phyloP scores from a whole-genome alignment of 1,140 invertebrate genomes.

The Armadillidium nasatum region DNA sequence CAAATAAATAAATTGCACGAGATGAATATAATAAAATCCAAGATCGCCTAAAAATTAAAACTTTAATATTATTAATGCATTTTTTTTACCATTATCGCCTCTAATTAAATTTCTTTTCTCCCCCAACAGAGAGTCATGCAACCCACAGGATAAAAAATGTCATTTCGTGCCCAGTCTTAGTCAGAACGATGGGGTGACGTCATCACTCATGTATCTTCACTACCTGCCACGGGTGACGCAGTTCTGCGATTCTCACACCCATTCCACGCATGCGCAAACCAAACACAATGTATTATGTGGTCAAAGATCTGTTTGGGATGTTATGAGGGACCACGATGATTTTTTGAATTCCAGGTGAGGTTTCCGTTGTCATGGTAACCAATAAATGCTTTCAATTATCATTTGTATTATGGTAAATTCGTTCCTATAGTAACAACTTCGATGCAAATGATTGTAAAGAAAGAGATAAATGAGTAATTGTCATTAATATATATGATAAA shows the following conservation, averaged over 20 bases:
- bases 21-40: too few species aligned
- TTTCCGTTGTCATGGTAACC: background rate
- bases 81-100: too few species aligned
- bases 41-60: too few species aligned
- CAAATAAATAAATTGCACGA: too few species aligned
- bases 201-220: slow-evolving; percentile 57
- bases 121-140: slow-evolving; percentile 28
- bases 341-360: slow-evolving; percentile 34
- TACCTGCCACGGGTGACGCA: slow-evolving; percentile 45
- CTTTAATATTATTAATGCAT: too few species aligned
- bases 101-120: background rate
- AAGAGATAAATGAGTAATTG: too few species aligned
- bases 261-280: slow-evolving; percentile 49
- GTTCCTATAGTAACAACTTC: too few species aligned
- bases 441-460: too few species aligned
- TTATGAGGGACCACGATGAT: slow-evolving; percentile 46
- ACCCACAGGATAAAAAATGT: slow-evolving; percentile 32
- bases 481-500: background rate
- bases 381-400: background rate
- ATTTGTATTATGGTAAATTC: too few species aligned
- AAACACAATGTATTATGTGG: slow-evolving; percentile 50
- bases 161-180: slow-evolving; percentile 31
- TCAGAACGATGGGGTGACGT: slow-evolving; percentile 47
- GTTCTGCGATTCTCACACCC: slow-evolving; percentile 45
- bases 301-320: slow-evolving; percentile 45